Evolutionary conservation across 2,113 vertebrate species (phyloP).

Genomic region (Andinoacara biseriatus): DNA sequence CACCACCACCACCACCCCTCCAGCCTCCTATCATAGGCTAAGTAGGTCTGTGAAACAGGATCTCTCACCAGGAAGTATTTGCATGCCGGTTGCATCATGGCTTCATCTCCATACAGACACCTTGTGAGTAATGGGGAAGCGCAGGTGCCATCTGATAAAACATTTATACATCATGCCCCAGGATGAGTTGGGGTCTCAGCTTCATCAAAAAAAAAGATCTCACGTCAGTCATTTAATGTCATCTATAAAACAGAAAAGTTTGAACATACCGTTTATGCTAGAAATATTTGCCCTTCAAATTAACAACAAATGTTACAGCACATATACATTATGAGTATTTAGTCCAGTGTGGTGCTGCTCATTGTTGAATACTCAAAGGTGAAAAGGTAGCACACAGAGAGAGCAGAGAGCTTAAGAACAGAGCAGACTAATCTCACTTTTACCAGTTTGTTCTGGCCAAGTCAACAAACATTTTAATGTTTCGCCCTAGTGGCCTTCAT

Average conservation of each 20-base stretch:
- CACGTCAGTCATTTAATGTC: not conserved
- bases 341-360: not conserved
- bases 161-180: not conserved
- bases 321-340: not conserved
- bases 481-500: not conserved
- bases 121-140: not conserved
- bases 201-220: not conserved
- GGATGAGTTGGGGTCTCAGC: not conserved
- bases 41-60: not conserved
- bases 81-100: not conserved
- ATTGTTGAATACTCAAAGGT: not conserved
- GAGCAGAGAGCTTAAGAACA: not conserved
- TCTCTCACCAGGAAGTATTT: not conserved
- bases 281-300: not conserved
- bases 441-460: not conserved
- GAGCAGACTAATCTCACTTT: not conserved
- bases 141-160: not conserved
- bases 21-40: not conserved
- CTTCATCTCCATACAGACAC: not conserved
- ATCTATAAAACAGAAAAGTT: not conserved
- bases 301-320: not conserved
- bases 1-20: not conserved
- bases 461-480: not conserved
- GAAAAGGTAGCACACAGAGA: not conserved
- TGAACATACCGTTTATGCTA: not conserved